Evolutionary conservation across 2,888 invertebrate genomes (phyloP).

Genomic region (Leucania comma): DNA sequence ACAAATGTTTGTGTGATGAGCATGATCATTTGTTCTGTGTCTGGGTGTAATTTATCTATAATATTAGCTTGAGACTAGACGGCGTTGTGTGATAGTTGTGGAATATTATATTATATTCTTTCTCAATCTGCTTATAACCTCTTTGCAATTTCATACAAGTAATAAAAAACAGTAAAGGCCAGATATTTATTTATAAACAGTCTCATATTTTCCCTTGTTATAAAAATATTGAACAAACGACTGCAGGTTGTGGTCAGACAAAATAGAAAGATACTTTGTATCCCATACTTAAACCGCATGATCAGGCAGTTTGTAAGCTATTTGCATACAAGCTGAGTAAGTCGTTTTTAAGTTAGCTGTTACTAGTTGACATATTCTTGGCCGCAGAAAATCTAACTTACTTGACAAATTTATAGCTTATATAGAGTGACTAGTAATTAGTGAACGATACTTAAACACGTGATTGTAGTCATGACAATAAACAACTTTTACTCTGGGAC

Average conservation of each 20-base stretch:
- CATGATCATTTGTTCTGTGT: no score
- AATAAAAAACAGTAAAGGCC: neutral
- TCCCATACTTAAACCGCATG: constrained; percentile 30
- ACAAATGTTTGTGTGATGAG: no score
- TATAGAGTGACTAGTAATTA: no score
- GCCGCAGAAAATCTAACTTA: neutral
- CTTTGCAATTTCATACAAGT: neutral
- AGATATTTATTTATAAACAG: constrained; percentile 26
- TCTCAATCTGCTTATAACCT: neutral
- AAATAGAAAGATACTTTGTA: constrained; percentile 25
- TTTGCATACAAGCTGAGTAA: constrained; percentile 36
- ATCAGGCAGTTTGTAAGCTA: constrained; percentile 10
- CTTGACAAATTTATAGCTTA: neutral
- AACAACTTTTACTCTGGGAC: no score
- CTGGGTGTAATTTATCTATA: no score
- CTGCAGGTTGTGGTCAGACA: constrained; percentile 24
- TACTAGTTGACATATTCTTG: neutral
- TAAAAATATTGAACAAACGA: constrained; percentile 31
- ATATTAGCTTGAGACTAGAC: no score
- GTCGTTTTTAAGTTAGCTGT: constrained; percentile 4
- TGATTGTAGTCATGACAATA: no score
- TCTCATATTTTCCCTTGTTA: constrained; percentile 30
- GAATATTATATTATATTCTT: no score
- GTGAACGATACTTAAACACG: no score
- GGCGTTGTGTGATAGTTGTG: no score